These are phyloP conservation scores for Silurus meridionalis DNA, from an alignment of 2,113 vertebrate genomes.

Conservation along the genomic window DNA sequence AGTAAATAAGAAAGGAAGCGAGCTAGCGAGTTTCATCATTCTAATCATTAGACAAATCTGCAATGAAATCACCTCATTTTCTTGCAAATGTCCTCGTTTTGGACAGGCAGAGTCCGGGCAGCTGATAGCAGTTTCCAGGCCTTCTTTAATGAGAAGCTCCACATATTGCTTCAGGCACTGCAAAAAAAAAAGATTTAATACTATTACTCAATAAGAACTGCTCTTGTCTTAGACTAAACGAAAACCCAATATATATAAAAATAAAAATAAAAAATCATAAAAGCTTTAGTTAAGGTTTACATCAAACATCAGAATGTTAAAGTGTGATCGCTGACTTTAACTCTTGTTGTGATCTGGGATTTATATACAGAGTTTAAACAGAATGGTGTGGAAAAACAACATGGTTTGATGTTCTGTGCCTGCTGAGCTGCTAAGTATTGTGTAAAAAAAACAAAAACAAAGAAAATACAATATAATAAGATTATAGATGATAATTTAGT, in stretches of 20 bases:
- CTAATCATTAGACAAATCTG: neutral
- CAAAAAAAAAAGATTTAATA: slow-evolving; percentile 38
- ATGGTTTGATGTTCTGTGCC: neutral
- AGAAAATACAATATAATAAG: too few species aligned
- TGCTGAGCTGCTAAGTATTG: neutral
- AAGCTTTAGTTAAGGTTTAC: neutral
- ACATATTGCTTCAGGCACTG: slow-evolving; percentile 99
- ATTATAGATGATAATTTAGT: neutral
- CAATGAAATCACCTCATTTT: slow-evolving; percentile 82
- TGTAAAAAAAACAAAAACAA: too few species aligned
- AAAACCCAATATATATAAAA: neutral
- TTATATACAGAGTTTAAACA: neutral
- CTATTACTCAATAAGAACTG: neutral
- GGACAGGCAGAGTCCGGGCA: slow-evolving; percentile 96
- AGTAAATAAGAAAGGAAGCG: neutral
- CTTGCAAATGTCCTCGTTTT: slow-evolving; percentile 90
- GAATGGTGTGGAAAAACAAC: too few species aligned
- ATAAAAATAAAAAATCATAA: neutral
- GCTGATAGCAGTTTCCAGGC: slow-evolving; percentile 94
- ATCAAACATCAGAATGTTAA: neutral
- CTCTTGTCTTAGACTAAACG: neutral
- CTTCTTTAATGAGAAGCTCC: slow-evolving; percentile 97
- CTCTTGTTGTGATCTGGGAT: neutral
- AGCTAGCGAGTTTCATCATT: neutral
- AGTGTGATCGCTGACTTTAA: too few species aligned